A percentile compares a stretch with the other conserved stretches of the same genome.
phyloP scores from a whole-genome alignment of 1,140 invertebrate species.

The Heliconius nattereri region DNA sequence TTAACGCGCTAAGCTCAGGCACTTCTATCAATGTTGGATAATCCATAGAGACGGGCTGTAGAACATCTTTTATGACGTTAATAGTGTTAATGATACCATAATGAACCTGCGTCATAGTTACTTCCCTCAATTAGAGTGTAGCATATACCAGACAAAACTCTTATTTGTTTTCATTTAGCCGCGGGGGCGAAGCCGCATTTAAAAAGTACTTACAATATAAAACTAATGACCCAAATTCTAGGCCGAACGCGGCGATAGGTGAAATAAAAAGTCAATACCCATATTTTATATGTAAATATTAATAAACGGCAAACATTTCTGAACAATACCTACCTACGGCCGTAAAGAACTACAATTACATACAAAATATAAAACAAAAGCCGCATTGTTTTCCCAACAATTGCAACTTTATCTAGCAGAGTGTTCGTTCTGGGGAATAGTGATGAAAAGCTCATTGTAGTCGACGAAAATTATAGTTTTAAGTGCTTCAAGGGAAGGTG shows the following conservation, averaged over 20 bases:
- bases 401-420: constrained; percentile 21
- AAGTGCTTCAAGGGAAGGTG: constrained; percentile 3
- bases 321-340: not conserved
- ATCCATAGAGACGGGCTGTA: too few relatives aligned
- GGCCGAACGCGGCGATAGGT: not conserved
- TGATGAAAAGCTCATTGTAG: constrained; percentile 14
- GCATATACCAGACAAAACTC: too few relatives aligned
- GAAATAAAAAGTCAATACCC: not conserved
- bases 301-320: not conserved
- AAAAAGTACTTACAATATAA: not conserved
- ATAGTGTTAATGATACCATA: too few relatives aligned
- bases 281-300: constrained; percentile 8
- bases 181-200: too few relatives aligned
- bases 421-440: constrained; percentile 12
- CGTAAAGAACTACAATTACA: constrained; percentile 5
- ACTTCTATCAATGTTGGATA: too few relatives aligned
- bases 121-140: too few relatives aligned
- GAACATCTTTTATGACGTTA: too few relatives aligned
- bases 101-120: too few relatives aligned
- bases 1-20: too few relatives aligned
- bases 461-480: constrained; percentile 24
- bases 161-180: too few relatives aligned
- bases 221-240: not conserved
- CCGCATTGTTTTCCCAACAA: constrained; percentile 18
- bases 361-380: constrained; percentile 15